These are phyloP conservation scores for Drosophila colorata DNA, from an alignment of 2,888 invertebrate genomes.

Conservation along the genomic window DNA sequence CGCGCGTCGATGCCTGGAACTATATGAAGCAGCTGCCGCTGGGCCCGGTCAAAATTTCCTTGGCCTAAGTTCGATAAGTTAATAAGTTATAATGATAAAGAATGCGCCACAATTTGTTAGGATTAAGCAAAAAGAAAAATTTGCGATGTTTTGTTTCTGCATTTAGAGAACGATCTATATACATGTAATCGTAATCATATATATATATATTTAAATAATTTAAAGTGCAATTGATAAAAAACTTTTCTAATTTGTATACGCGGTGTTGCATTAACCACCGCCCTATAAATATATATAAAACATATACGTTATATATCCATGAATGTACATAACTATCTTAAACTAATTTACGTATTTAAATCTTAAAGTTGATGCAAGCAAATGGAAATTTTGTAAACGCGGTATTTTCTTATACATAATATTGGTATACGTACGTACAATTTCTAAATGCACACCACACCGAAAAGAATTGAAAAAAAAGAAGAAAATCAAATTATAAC, in stretches of 20 bases:
- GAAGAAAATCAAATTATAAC: constrained; percentile 26
- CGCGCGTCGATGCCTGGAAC: constrained; percentile 98
- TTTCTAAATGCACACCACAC: constrained; percentile 25
- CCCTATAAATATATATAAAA: constrained; percentile 29
- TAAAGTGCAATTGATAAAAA: constrained; percentile 63
- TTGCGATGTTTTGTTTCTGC: constrained; percentile 68
- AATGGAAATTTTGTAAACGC: constrained; percentile 23
- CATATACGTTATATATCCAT: constrained; percentile 39
- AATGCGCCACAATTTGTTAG: constrained; percentile 76
- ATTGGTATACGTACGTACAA: constrained; percentile 39
- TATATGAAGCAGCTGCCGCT: constrained; percentile 95
- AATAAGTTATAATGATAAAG: constrained; percentile 13
- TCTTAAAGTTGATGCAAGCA: constrained; percentile 32
- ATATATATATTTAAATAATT: constrained; percentile 55
- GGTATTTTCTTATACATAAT: constrained; percentile 65
- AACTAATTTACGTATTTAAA: constrained; percentile 77
- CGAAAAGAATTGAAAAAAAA: constrained; percentile 19
- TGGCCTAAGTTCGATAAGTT: constrained; percentile 67
- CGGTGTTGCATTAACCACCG: constrained; percentile 34
- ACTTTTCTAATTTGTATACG: constrained; percentile 32
- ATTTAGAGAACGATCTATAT: constrained; percentile 63
- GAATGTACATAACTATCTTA: constrained; percentile 69
- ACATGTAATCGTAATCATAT: constrained; percentile 51
- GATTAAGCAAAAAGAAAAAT: constrained; percentile 39
- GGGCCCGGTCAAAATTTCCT: constrained; percentile 89